These are phyloP conservation scores for Hypsibius dujardini DNA, from an alignment of 1,140 invertebrate species.

Conservation along the genomic window DNA sequence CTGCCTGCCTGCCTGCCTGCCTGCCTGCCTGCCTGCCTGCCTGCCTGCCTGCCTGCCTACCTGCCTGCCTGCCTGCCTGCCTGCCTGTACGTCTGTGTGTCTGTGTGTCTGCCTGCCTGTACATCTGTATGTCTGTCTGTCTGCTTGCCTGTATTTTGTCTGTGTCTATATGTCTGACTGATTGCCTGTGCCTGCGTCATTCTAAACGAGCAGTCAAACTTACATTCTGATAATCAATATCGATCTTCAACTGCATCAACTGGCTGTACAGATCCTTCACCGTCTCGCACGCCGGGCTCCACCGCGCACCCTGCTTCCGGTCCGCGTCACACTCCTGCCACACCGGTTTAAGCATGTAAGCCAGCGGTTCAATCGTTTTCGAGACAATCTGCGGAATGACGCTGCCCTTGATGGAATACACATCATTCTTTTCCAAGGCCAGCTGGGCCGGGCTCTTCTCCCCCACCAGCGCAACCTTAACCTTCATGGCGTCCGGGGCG, in stretches of 20 bases:
- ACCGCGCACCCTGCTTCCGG: background rate
- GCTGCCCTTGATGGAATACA: background rate
- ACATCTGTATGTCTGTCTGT: too few species aligned
- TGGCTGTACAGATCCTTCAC: conserved; percentile 9
- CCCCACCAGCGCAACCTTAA: background rate
- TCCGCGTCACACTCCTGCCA: background rate
- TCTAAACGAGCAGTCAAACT: background rate
- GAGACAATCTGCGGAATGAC: conserved; percentile 1
- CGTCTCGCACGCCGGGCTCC: conserved; percentile 7
- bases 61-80: too few species aligned
- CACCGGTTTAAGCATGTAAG: background rate
- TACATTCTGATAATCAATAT: conserved; percentile 15
- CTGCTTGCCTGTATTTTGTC: too few species aligned
- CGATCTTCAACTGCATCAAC: conserved; percentile 13
- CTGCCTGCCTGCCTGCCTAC: too few species aligned
- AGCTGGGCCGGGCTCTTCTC: conserved; percentile 11
- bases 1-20: too few species aligned
- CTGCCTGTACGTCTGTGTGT: too few species aligned
- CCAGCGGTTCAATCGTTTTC: background rate
- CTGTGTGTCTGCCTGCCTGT: too few species aligned
- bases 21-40: too few species aligned
- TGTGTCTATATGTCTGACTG: too few species aligned
- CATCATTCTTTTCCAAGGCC: background rate
- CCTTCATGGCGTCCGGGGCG: background rate
- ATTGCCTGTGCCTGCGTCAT: too few species aligned